Conservation (phyloP, 1,140 invertebrate species). For the Hydropsyche tenuis region DNA sequence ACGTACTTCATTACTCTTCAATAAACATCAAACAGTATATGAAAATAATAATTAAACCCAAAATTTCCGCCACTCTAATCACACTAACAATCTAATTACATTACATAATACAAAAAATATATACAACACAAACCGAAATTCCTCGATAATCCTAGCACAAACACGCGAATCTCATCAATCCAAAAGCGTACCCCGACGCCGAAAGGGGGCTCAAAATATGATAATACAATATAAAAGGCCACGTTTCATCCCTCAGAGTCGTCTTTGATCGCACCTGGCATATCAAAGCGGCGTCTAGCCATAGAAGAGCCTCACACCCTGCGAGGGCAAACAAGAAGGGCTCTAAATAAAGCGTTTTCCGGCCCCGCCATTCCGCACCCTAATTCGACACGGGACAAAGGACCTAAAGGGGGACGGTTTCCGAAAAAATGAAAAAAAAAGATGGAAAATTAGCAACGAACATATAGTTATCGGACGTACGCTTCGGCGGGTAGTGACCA, state of each 20-base stretch:
- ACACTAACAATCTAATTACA: too few relatives aligned
- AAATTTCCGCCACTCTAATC: too few relatives aligned
- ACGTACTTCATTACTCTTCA: too few relatives aligned
- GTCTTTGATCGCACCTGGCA: constrained; percentile 34
- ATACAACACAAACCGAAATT: too few relatives aligned
- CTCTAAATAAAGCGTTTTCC: constrained; percentile 8
- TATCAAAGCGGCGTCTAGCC: constrained; percentile 10
- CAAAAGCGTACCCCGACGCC: neutral
- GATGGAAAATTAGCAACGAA: too few relatives aligned
- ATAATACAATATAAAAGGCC: constrained; percentile 15
- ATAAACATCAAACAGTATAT: too few relatives aligned
- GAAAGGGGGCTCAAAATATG: too few relatives aligned
- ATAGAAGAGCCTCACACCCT: neutral
- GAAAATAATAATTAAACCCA: too few relatives aligned
- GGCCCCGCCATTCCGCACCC: neutral
- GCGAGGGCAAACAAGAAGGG: neutral
- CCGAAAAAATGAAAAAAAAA: neutral
- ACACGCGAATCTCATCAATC: neutral
- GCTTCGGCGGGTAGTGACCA: neutral
- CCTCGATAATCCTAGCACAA: neutral
- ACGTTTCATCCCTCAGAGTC: constrained; percentile 10
- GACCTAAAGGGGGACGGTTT: neutral
- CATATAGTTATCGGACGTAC: neutral
- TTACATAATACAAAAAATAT: too few relatives aligned
- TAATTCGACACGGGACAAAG: neutral